Conservation (phyloP, 2,888 invertebrate species). For the Calameuta idolon region DNA sequence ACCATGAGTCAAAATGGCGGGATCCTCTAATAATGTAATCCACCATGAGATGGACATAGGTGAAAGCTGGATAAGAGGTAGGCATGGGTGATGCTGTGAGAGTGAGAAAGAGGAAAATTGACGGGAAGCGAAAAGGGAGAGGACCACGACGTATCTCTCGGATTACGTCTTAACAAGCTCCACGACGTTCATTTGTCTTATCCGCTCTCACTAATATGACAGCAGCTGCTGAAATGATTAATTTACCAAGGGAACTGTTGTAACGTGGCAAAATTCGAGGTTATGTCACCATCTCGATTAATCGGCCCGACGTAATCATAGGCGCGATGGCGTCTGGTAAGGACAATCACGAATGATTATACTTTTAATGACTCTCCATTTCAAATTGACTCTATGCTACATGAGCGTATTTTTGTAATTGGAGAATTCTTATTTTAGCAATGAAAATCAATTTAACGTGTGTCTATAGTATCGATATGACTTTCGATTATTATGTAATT, state of each 20-base stretch:
- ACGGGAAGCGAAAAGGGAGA: slow-evolving; percentile 40
- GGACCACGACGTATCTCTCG: slow-evolving; percentile 59
- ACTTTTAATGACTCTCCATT: not conserved
- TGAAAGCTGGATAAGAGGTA: slow-evolving; percentile 22
- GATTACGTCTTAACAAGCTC: slow-evolving; percentile 66
- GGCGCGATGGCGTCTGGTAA: not conserved
- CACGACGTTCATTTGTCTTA: slow-evolving; percentile 67
- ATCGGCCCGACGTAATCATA: not conserved
- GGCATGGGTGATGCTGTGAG: slow-evolving; percentile 4
- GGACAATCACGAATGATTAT: not conserved
- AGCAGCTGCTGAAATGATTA: slow-evolving; percentile 66
- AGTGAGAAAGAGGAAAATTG: slow-evolving; percentile 14
- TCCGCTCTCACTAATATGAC: slow-evolving; percentile 65
- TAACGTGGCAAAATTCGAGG: not conserved
- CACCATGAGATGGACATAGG: slow-evolving; percentile 52
- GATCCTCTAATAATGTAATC: slow-evolving; percentile 53
- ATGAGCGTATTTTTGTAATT: not conserved
- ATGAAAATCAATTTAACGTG: not conserved
- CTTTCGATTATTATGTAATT: no score
- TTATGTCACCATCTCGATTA: slow-evolving; percentile 3
- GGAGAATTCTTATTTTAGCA: not conserved
- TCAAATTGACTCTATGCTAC: not conserved
- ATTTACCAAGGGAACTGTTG: slow-evolving; percentile 48
- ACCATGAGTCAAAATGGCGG: slow-evolving; percentile 52
- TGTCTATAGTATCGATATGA: not conserved